Percentiles rank a stretch among this genome's conserved stretches.
Conservation (phyloP, 1,140 invertebrate genomes). For the Bombus consobrinus region DNA sequence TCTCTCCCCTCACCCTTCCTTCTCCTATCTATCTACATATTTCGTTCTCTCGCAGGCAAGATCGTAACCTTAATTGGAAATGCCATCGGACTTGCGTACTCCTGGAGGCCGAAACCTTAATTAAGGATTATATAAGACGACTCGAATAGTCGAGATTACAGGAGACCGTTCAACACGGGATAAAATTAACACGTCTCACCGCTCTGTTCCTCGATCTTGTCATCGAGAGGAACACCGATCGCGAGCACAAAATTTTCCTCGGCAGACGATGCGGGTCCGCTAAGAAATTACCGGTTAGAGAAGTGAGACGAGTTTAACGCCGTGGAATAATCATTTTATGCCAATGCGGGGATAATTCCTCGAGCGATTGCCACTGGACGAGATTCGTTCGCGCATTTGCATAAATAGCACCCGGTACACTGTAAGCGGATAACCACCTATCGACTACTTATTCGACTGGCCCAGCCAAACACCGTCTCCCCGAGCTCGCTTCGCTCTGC, state of each 20-base stretch:
- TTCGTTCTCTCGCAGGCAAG: constrained; percentile 45
- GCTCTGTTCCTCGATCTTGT: background rate
- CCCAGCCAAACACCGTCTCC: background rate
- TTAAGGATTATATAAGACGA: constrained; percentile 62
- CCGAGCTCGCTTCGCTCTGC: background rate
- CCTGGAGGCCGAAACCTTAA: constrained; percentile 55
- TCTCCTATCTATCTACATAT: constrained; percentile 60
- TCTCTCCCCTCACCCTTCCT: background rate
- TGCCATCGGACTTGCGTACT: constrained; percentile 38
- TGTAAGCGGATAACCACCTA: constrained; percentile 49
- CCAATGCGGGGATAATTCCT: constrained; percentile 66
- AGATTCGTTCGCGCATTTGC: constrained; percentile 65
- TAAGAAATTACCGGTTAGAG: constrained; percentile 52
- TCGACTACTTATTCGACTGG: constrained; percentile 43
- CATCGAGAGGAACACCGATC: background rate
- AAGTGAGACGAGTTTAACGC: constrained; percentile 64
- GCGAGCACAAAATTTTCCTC: background rate
- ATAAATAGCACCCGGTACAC: constrained; percentile 64
- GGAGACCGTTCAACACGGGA: background rate
- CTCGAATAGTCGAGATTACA: constrained; percentile 16
- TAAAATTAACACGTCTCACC: background rate
- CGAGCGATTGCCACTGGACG: constrained; percentile 65
- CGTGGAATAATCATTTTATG: constrained; percentile 65
- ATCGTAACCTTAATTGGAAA: constrained; percentile 70
- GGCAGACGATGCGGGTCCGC: background rate